These are phyloP conservation scores for Micronycteris hirsuta DNA, from an alignment of 2,113 vertebrate species.

Conservation along the genomic window DNA sequence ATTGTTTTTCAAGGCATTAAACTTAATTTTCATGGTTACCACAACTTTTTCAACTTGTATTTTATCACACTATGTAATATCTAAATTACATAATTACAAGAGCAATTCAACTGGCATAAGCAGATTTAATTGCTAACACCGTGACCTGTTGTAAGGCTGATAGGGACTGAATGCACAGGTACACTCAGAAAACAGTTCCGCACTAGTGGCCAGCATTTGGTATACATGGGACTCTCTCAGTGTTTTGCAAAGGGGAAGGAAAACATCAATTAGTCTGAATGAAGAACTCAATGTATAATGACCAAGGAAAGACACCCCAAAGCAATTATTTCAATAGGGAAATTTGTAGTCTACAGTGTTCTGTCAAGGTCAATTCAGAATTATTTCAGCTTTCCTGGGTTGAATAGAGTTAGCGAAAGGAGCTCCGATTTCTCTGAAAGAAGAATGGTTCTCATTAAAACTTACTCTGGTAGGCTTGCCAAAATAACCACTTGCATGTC, in stretches of 20 bases:
- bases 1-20: background rate
- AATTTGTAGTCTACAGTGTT: background rate
- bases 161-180: background rate
- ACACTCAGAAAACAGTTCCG: background rate
- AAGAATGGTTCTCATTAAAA: background rate
- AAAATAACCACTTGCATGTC: background rate
- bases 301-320: background rate
- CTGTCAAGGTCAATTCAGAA: background rate
- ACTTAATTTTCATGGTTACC: background rate
- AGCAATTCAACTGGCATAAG: background rate
- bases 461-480: background rate
- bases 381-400: background rate
- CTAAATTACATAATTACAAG: background rate
- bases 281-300: background rate
- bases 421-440: background rate
- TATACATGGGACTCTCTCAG: background rate
- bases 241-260: background rate
- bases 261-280: background rate
- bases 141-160: background rate
- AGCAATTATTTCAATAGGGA: background rate
- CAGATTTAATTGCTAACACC: background rate
- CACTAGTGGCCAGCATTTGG: background rate
- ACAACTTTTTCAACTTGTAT: background rate
- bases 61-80: background rate
- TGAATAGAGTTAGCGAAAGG: background rate